Base-by-base conservation (phyloP, 2,797 vertebrate species). In the Girardinus metallicus region DNA sequence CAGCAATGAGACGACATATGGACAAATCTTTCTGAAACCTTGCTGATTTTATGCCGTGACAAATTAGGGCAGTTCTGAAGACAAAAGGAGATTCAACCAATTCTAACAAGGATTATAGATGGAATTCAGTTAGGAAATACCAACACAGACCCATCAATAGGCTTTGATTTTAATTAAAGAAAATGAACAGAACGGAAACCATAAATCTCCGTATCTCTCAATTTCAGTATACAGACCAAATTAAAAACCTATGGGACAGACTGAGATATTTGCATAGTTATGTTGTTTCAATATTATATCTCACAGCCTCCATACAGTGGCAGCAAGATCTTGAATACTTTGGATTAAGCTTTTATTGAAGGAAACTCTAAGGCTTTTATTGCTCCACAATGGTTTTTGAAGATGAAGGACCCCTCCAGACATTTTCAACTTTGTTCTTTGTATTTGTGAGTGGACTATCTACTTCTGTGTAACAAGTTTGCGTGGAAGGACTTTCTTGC, bases 371-470 rank as follows among this genome's bases (percentile, higher is more conserved):
- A 85, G 36, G 76, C 60, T 72, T 84, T 86, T 64, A 84, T 88
- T 79, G 66, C 74, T 64, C 53, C 75, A 90, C 85, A 90, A 89
- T 89, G 85, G 80, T 80, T 89, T 18, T 16, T 39, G 1, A 44
- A 78, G 47, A 90, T 70, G 46, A 2, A 88, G 76, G 83, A 80
- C 36, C 76, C 83, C 62, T 26, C n/a, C 77, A 82, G 80, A 77
- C 79, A 46, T 29, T 36, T 55, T 78, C 57, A 76, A 79, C 76
- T 80, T 82, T 70, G 16, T 82, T 86, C 81, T 75, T 78, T 79
- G 81, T 78, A 75, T 86, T 55, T 79, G 9, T 70, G 74, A 18
- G 16, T 21, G 39, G 55, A 82, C 31, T 77, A 16, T 34, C 29
- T 64, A 47, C 71, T 75, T 80, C 71, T 75, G 44, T 77, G 70